A percentile compares a stretch with the other conserved stretches of the same genome.
These are phyloP conservation scores for Drosophila sucinea DNA, from an alignment of 1,140 invertebrate genomes.

Conservation along the genomic window DNA sequence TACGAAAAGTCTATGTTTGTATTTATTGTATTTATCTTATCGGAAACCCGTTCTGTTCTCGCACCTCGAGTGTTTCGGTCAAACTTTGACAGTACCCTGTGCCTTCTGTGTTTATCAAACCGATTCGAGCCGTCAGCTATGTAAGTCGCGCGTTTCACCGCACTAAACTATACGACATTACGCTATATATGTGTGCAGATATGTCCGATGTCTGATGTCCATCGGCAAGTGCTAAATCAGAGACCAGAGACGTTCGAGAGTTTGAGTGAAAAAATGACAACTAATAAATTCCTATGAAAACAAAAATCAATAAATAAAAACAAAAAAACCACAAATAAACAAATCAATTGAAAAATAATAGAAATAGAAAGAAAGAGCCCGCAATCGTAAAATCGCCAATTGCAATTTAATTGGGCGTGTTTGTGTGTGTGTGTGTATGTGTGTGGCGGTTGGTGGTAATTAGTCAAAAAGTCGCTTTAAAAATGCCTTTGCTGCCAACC, in stretches of 20 bases:
- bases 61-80: slow-evolving; percentile 18
- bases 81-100: slow-evolving; percentile 6
- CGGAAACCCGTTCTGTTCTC: slow-evolving; percentile 13
- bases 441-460: slow-evolving; percentile 18
- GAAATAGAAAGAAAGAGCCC: slow-evolving; percentile 27
- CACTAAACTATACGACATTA: not conserved
- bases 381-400: slow-evolving; percentile 17
- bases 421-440: not conserved
- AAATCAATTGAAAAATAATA: slow-evolving; percentile 28
- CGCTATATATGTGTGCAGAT: no score
- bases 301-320: slow-evolving; percentile 36
- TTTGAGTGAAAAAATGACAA: slow-evolving; percentile 41
- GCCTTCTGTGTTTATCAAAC: slow-evolving; percentile 16
- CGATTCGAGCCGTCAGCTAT: slow-evolving; percentile 12
- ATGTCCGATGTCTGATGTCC: not conserved
- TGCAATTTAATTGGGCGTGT: slow-evolving; percentile 18
- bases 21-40: slow-evolving; percentile 39
- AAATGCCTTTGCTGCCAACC: slow-evolving; percentile 70
- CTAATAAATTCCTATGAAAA: slow-evolving; percentile 50
- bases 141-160: slow-evolving; percentile 1
- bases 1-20: slow-evolving; percentile 4
- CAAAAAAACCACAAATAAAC: slow-evolving; percentile 39
- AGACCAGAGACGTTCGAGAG: not conserved
- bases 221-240: slow-evolving; percentile 30
- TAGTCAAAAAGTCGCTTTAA: not conserved